Percentiles rank a stretch among this genome's conserved stretches.
phyloP scores from a whole-genome alignment of 2,113 vertebrate species.

The Galeopterus variegatus region DNA sequence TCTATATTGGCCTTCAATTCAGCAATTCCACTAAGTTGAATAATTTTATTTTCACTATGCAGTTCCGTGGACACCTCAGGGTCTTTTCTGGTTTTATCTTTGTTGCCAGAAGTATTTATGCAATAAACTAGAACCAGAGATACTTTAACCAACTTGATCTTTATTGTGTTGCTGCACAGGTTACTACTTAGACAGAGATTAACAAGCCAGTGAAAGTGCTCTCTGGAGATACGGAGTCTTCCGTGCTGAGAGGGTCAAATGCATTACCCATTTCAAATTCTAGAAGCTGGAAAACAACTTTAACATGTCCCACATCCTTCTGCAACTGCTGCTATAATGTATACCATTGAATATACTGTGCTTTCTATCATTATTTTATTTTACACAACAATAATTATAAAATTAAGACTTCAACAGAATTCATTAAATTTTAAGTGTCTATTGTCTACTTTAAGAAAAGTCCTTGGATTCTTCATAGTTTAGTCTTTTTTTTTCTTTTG shows the following conservation, averaged over 20 bases:
- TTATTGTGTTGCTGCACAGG: slow-evolving; percentile 73
- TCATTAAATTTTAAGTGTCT: slow-evolving; percentile 26
- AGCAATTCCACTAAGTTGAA: slow-evolving; percentile 75
- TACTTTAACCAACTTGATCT: slow-evolving; percentile 82
- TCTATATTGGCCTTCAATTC: slow-evolving; percentile 80
- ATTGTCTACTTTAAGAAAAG: background rate
- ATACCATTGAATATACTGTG: background rate
- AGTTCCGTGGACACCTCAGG: slow-evolving; percentile 72
- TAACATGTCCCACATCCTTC: background rate
- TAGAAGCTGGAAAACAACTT: slow-evolving; percentile 68
- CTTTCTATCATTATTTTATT: background rate
- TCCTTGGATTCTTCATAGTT: background rate
- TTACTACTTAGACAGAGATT: slow-evolving; percentile 81
- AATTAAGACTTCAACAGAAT: background rate
- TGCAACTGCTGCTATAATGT: background rate
- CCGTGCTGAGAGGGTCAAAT: slow-evolving; percentile 70
- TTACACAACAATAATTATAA: slow-evolving; percentile 24
- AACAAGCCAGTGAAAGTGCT: slow-evolving; percentile 71
- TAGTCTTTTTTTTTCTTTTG: background rate
- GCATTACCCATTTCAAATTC: slow-evolving; percentile 74
- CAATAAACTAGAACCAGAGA: slow-evolving; percentile 66
- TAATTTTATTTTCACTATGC: slow-evolving; percentile 80
- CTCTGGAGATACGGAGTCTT: slow-evolving; percentile 66
- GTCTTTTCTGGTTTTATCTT: slow-evolving; percentile 78
- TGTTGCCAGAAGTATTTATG: slow-evolving; percentile 80